Conservation (phyloP, 2,888 invertebrate genomes). For the Epirrhoe alternata region DNA sequence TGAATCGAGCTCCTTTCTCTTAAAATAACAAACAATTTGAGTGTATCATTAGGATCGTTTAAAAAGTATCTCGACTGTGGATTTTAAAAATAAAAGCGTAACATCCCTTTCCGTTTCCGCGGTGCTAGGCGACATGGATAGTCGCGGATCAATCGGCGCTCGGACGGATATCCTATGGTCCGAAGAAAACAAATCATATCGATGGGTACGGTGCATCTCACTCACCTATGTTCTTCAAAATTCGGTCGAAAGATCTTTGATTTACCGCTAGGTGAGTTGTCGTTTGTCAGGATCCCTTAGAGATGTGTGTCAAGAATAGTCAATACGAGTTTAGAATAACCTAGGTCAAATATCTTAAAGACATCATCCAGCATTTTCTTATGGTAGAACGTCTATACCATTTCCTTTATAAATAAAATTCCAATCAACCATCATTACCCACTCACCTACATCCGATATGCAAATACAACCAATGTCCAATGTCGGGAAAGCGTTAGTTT, state of each 20-base stretch:
- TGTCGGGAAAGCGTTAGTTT: constrained; percentile 42
- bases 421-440: constrained; percentile 19
- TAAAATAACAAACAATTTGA: constrained; percentile 57
- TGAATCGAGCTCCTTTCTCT: constrained; percentile 52
- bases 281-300: neutral
- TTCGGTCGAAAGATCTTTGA: neutral
- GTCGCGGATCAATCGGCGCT: constrained; percentile 62
- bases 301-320: neutral
- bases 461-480: constrained; percentile 33
- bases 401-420: constrained; percentile 27
- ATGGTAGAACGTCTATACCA: neutral
- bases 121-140: constrained; percentile 53
- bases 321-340: neutral
- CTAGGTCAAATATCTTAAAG: neutral
- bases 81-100: constrained; percentile 61
- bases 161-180: constrained; percentile 59
- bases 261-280: no score
- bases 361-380: neutral
- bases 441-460: constrained; percentile 33
- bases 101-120: constrained; percentile 69
- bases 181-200: constrained; percentile 37
- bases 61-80: constrained; percentile 49
- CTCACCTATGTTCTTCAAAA: neutral
- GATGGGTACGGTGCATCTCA: constrained; percentile 7
- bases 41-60: constrained; percentile 53